phyloP scores from a whole-genome alignment of 2,797 vertebrate species.

The Acanthurus leucopareius region DNA sequence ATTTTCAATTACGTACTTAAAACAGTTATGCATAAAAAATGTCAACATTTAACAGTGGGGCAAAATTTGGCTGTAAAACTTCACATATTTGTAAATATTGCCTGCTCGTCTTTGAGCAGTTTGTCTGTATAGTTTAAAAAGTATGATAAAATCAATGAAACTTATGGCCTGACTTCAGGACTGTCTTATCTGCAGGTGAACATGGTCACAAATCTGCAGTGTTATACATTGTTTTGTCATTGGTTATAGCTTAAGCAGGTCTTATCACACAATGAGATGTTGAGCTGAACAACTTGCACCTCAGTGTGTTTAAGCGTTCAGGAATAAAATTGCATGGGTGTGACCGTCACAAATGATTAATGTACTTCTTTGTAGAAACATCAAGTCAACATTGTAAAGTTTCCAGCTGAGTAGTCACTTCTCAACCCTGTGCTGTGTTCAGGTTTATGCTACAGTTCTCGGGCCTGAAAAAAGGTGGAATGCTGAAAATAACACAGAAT shows the following conservation, averaged over 20 bases:
- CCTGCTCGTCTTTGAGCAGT: background rate
- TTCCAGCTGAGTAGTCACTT: constrained; percentile 8
- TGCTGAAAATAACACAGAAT: no score
- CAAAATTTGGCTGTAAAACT: background rate
- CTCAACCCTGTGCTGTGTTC: constrained; percentile 8
- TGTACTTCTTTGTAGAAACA: constrained; percentile 24
- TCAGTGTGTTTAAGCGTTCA: background rate
- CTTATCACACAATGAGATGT: background rate
- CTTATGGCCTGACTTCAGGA: background rate
- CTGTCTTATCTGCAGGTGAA: background rate
- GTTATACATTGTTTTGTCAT: background rate
- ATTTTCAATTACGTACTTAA: background rate
- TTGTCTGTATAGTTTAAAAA: background rate
- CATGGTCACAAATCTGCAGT: background rate
- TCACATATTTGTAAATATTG: background rate
- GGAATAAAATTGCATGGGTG: constrained; percentile 19
- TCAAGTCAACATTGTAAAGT: constrained; percentile 24
- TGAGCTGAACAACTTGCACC: background rate
- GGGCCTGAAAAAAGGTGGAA: no score
- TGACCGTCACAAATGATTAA: constrained; percentile 18
- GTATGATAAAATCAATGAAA: background rate
- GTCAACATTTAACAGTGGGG: background rate
- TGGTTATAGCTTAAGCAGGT: background rate
- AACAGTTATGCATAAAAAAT: background rate
- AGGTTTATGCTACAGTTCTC: background rate